A percentile compares a stretch with the other conserved stretches of the same genome.
Evolutionary conservation across 2,888 invertebrate genomes (phyloP).

Genomic region (Eumacrocentrus americanus): DNA sequence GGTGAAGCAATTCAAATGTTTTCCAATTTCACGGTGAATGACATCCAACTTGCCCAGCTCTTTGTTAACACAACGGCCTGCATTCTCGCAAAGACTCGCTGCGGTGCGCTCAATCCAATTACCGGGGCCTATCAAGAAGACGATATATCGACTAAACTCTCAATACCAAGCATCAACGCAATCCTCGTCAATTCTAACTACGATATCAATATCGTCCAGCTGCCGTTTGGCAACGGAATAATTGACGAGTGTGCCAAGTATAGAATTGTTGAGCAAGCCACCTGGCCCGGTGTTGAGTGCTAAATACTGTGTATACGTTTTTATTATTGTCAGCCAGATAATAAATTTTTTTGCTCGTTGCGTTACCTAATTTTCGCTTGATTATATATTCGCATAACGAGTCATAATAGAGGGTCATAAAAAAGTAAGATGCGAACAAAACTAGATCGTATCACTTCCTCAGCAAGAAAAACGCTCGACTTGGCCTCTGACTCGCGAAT

Average conservation of each 20-base stretch:
- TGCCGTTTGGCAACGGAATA: conserved; percentile 45
- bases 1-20: conserved; percentile 45
- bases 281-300: conserved; percentile 49
- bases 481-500: conserved; percentile 44
- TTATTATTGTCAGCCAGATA: no score
- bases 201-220: conserved; percentile 52
- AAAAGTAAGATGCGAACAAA: conserved; percentile 15
- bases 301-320: conserved; percentile 31
- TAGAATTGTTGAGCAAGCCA: conserved; percentile 48
- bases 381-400: no score
- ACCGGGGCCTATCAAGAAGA: conserved; percentile 69
- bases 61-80: conserved; percentile 71
- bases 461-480: conserved; percentile 27
- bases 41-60: conserved; percentile 45
- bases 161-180: conserved; percentile 47
- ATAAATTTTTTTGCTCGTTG: no score
- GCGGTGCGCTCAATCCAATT: conserved; percentile 70
- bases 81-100: conserved; percentile 69
- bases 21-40: conserved; percentile 38
- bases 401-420: not conserved
- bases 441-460: conserved; percentile 7
- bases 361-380: not conserved
- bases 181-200: conserved; percentile 54
- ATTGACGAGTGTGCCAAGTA: conserved; percentile 52
- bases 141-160: conserved; percentile 54